A percentile compares a stretch with the other conserved stretches of the same genome.
Conservation (phyloP, 2,113 vertebrate species). For the Sander lucioperca region DNA sequence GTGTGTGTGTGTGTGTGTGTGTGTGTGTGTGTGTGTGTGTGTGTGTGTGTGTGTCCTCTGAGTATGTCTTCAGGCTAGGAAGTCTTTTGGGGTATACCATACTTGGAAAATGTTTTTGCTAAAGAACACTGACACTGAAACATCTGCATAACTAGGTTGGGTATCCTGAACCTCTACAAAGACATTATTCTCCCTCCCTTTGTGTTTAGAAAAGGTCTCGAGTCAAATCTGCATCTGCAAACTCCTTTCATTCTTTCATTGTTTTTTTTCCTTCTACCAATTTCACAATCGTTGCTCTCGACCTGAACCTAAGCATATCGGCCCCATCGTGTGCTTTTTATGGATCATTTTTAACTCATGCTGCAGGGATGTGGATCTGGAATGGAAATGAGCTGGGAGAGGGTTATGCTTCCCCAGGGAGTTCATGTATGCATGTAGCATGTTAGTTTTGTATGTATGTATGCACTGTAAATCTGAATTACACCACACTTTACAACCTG, state of each 20-base stretch:
- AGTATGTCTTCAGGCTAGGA: constrained; percentile 33
- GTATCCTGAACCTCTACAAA: constrained; percentile 10
- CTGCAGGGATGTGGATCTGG: constrained; percentile 11
- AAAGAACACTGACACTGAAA: constrained; percentile 20
- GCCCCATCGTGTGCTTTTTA: not conserved
- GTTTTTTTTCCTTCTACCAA: not conserved
- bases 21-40: constrained; percentile 2
- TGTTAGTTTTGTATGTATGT: no score
- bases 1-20: constrained; percentile 18
- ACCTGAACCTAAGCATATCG: constrained; percentile 5
- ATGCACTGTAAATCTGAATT: not conserved
- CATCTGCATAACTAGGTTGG: constrained; percentile 32
- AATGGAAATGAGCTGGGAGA: constrained; percentile 11
- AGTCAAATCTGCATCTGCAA: not conserved
- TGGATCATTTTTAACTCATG: constrained; percentile 46
- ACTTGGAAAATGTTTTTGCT: constrained; percentile 21
- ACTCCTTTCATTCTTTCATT: not conserved
- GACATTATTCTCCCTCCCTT: constrained; percentile 11
- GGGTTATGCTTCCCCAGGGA: not conserved
- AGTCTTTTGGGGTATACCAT: constrained; percentile 29
- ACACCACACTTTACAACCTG: not conserved
- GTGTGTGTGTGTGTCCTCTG: no score
- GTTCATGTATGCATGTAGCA: not conserved
- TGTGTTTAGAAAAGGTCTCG: constrained; percentile 13
- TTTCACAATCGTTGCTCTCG: not conserved